Conservation (phyloP, 2,888 invertebrate species). For the Teinopalpus imperialis region DNA sequence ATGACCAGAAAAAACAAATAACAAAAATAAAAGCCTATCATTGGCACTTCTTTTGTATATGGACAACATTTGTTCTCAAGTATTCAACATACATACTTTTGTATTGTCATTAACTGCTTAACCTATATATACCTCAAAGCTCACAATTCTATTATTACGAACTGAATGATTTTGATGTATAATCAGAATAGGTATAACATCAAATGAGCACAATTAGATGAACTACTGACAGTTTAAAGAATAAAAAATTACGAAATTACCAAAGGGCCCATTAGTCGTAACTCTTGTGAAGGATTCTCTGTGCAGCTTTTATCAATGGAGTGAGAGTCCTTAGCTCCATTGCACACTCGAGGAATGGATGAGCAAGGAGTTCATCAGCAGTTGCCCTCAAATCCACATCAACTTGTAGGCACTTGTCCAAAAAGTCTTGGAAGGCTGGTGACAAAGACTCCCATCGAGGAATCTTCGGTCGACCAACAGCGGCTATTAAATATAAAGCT, state of each 20-base stretch:
- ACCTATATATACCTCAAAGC: constrained; percentile 17
- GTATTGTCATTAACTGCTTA: constrained; percentile 22
- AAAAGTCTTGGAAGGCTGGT: constrained; percentile 88
- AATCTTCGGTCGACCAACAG: constrained; percentile 96
- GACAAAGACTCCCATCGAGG: constrained; percentile 91
- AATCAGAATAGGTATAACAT: constrained; percentile 1
- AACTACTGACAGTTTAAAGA: constrained; percentile 38
- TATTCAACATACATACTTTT: neutral
- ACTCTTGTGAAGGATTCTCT: constrained; percentile 88
- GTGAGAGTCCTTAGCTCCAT: constrained; percentile 91
- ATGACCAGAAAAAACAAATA: constrained; percentile 14
- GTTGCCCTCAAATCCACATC: constrained; percentile 90
- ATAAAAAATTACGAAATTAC: constrained; percentile 44
- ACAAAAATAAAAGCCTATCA: constrained; percentile 17
- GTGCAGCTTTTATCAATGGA: constrained; percentile 95
- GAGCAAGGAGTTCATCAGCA: constrained; percentile 89
- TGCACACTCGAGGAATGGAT: constrained; percentile 90
- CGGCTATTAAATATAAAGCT: constrained; percentile 97
- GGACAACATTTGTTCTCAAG: constrained; percentile 12
- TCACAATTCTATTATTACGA: constrained; percentile 5
- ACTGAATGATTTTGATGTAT: neutral
- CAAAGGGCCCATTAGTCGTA: constrained; percentile 55
- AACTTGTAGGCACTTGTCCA: constrained; percentile 94
- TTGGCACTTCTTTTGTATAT: constrained; percentile 23
- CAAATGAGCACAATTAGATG: constrained; percentile 4